These are phyloP conservation scores for Chlorocebus sabaeus DNA, from an alignment of 2,113 vertebrate genomes.

Conservation along the genomic window DNA sequence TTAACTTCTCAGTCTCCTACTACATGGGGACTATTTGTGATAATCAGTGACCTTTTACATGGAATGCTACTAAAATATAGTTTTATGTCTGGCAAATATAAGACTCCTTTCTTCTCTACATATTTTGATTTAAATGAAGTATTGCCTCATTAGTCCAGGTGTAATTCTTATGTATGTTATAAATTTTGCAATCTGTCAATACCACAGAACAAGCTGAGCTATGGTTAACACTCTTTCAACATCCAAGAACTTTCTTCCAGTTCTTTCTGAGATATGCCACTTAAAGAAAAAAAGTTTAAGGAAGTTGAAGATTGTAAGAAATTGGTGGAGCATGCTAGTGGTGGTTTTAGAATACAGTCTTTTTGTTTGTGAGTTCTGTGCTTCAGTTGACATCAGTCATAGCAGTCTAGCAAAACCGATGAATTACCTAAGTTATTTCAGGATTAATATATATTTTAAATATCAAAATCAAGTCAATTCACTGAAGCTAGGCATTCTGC, in stretches of 20 bases:
- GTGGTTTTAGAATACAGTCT: not conserved
- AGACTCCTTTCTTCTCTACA: not conserved
- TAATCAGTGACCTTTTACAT: not conserved
- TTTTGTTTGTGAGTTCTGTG: not conserved
- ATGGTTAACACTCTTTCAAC: constrained; percentile 35
- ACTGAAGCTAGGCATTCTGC: not conserved
- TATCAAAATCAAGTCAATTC: constrained; percentile 13
- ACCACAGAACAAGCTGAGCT: not conserved
- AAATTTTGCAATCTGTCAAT: constrained; percentile 1
- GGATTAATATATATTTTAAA: not conserved
- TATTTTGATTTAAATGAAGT: constrained; percentile 21
- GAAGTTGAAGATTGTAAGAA: constrained; percentile 51
- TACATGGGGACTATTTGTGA: not conserved
- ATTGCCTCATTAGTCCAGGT: not conserved
- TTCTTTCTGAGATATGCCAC: constrained; percentile 58
- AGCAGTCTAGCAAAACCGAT: not conserved
- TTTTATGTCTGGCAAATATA: not conserved
- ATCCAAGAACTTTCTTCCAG: constrained; percentile 56
- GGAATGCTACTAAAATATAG: not conserved
- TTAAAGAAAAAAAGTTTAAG: not conserved
- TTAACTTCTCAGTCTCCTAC: not conserved
- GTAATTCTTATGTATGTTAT: constrained; percentile 11
- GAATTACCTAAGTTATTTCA: not conserved
- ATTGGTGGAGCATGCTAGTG: not conserved
- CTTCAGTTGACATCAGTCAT: not conserved